phyloP scores from a whole-genome alignment of 35 echinoderm and acorn worm species.

The Ophiothrix spiculata region DNA sequence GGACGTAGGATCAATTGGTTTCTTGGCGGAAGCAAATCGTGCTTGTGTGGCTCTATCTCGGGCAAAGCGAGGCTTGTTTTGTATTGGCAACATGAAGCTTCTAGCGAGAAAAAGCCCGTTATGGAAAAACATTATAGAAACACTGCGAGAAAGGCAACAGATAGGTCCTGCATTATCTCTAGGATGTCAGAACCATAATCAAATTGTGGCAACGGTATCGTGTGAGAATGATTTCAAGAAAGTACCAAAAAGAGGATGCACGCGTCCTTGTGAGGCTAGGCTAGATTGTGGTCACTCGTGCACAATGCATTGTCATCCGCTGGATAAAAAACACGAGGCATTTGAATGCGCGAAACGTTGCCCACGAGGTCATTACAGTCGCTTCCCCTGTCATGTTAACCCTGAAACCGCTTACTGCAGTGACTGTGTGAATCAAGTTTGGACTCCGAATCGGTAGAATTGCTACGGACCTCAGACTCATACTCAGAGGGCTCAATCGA shows the following conservation, averaged over 20 bases:
- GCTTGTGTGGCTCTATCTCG: slow-evolving; percentile 87
- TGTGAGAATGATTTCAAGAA: slow-evolving; percentile 51
- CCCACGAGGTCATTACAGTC: slow-evolving; percentile 13
- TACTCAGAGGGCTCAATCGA: too few species aligned
- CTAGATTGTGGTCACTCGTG: slow-evolving; percentile 85
- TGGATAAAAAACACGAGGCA: slow-evolving; percentile 47
- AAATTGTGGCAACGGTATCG: slow-evolving; percentile 17
- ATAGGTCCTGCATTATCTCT: slow-evolving; percentile 46
- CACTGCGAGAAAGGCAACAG: neutral
- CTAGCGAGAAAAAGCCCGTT: slow-evolving; percentile 36
- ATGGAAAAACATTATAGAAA: slow-evolving; percentile 60
- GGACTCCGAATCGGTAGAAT: too few species aligned
- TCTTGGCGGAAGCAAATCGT: slow-evolving; percentile 67
- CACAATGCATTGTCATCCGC: slow-evolving; percentile 65
- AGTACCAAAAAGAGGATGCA: slow-evolving; percentile 76
- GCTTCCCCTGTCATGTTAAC: too few species aligned
- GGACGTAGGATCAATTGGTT: slow-evolving; percentile 72
- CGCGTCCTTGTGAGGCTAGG: slow-evolving; percentile 42
- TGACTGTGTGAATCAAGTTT: too few species aligned
- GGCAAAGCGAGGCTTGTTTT: slow-evolving; percentile 78
- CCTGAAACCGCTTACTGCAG: too few species aligned
- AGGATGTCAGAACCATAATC: slow-evolving; percentile 65
- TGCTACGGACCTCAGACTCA: too few species aligned
- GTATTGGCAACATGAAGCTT: slow-evolving; percentile 74
- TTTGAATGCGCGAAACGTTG: slow-evolving; percentile 57